These are phyloP conservation scores for Tetranychus cinnabarinus DNA, from an alignment of 1,140 invertebrate genomes.

Conservation along the genomic window DNA sequence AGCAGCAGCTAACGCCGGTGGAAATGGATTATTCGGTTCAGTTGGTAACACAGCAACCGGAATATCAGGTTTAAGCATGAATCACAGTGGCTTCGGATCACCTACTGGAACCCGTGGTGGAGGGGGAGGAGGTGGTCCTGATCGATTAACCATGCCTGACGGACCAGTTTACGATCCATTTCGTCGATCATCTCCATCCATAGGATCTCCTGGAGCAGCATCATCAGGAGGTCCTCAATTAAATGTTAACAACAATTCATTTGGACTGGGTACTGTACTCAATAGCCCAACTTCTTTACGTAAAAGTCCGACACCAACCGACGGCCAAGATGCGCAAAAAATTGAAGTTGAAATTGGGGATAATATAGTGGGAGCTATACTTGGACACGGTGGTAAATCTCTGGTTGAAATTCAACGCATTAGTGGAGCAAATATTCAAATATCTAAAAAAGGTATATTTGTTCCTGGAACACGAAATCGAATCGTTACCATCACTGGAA, in stretches of 20 bases:
- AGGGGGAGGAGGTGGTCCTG: constrained; percentile 9
- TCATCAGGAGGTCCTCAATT: constrained; percentile 24
- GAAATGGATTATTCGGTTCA: constrained; percentile 8
- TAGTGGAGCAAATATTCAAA: constrained; percentile 88
- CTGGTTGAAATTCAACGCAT: constrained; percentile 89
- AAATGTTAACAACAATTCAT: constrained; percentile 47
- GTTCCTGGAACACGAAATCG: constrained; percentile 85
- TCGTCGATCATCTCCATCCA: constrained; percentile 19
- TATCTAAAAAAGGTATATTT: constrained; percentile 93
- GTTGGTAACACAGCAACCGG: constrained; percentile 4
- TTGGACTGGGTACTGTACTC: constrained; percentile 41
- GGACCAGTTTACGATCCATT: constrained; percentile 13
- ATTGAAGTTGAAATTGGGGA: constrained; percentile 70
- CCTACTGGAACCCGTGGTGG: constrained; percentile 1
- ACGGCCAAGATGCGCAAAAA: constrained; percentile 33
- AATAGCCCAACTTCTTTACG: constrained; percentile 25
- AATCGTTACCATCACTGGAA: constrained; percentile 82
- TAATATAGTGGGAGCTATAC: constrained; percentile 77
- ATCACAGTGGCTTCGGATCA: constrained; percentile 20
- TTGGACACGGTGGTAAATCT: constrained; percentile 80
- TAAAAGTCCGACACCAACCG: constrained; percentile 54
- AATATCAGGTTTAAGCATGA: constrained; percentile 16
- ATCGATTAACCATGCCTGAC: constrained; percentile 12
- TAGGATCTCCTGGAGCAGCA: constrained; percentile 18
- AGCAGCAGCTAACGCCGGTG: constrained; percentile 1